Evolutionary conservation across 2,888 invertebrate species (phyloP).

Genomic region (Nymphalis polychloros): DNA sequence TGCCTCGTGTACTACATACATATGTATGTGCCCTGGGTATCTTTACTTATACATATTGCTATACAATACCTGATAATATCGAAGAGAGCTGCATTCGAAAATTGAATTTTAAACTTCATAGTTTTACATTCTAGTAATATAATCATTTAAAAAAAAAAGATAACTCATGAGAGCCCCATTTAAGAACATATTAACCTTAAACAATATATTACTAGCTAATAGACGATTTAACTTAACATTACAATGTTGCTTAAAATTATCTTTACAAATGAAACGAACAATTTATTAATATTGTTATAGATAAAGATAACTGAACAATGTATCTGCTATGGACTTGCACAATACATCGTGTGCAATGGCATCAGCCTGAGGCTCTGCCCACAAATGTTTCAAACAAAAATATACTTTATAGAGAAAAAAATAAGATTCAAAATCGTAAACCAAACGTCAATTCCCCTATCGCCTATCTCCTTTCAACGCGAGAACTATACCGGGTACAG

Average conservation of each 20-base stretch:
- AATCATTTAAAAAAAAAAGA: too few species aligned
- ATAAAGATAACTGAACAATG: conserved; percentile 45
- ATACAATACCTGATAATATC: too few species aligned
- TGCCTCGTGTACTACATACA: too few species aligned
- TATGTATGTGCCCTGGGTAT: too few species aligned
- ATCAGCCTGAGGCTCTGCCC: conserved; percentile 48
- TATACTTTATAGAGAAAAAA: not conserved
- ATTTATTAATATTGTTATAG: conserved; percentile 49
- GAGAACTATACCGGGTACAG: conserved; percentile 69
- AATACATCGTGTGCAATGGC: conserved; percentile 55
- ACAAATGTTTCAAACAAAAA: conserved; percentile 33
- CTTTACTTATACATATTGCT: too few species aligned
- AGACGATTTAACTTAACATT: conserved; percentile 34
- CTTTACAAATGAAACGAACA: conserved; percentile 45
- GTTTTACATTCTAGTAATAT: too few species aligned
- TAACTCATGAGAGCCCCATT: not conserved
- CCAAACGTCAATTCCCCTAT: conserved; percentile 31
- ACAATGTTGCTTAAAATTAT: conserved; percentile 24
- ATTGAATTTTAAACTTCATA: too few species aligned
- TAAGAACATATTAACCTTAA: conserved; percentile 1
- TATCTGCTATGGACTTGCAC: conserved; percentile 59
- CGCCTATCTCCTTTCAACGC: conserved; percentile 69
- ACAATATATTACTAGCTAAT: not conserved
- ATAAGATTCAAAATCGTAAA: conserved; percentile 22
- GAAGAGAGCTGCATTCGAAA: too few species aligned